Conservation (phyloP, 2,888 invertebrate species). For the Tanypteryx hageni region DNA sequence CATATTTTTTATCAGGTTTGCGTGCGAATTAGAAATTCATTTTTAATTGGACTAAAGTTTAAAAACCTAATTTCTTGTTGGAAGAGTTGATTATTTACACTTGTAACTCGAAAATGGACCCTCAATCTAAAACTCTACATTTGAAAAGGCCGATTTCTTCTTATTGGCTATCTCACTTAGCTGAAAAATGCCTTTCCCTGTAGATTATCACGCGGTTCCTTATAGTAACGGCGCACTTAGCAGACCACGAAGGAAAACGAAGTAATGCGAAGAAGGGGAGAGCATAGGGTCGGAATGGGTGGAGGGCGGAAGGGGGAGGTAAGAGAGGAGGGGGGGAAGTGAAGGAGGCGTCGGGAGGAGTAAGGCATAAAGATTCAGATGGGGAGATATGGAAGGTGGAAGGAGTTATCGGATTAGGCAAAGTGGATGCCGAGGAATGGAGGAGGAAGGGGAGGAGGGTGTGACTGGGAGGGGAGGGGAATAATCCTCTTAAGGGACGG, state of each 20-base stretch:
- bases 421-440: background rate
- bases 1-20: too few relatives aligned
- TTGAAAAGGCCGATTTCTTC: too few relatives aligned
- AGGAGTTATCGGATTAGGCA: slow-evolving; percentile 35
- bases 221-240: background rate
- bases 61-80: too few relatives aligned
- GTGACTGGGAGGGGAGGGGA: slow-evolving; percentile 30
- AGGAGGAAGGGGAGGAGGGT: background rate
- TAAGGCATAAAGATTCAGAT: slow-evolving; percentile 48
- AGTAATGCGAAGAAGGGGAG: background rate
- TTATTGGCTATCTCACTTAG: too few relatives aligned
- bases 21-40: too few relatives aligned
- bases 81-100: too few relatives aligned
- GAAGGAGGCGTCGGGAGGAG: background rate
- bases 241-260: background rate
- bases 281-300: background rate
- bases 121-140: too few relatives aligned
- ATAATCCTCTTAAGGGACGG: slow-evolving; percentile 60
- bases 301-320: background rate
- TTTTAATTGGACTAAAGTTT: too few relatives aligned
- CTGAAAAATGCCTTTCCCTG: too few relatives aligned
- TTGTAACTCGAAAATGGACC: too few relatives aligned
- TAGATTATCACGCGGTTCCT: too few relatives aligned
- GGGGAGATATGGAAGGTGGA: slow-evolving; percentile 45
- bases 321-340: background rate